Evolutionary conservation across 2,888 invertebrate genomes (phyloP).

Genomic region (Thereva unica): DNA sequence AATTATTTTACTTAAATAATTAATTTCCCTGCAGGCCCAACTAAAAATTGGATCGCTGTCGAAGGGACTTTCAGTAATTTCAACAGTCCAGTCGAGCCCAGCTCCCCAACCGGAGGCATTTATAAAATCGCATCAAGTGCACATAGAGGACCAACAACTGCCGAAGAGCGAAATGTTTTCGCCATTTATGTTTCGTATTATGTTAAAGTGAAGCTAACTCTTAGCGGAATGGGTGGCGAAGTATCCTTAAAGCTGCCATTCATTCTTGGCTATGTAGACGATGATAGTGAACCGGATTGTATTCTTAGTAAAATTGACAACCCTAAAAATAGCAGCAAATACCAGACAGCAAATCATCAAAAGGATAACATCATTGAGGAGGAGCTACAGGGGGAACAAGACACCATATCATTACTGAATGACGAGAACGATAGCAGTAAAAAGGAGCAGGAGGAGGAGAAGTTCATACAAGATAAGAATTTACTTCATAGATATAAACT

Average conservation of each 20-base stretch:
- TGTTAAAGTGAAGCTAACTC: slow-evolving; percentile 77
- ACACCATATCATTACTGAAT: slow-evolving; percentile 35
- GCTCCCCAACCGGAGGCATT: slow-evolving; percentile 41
- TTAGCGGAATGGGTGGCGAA: slow-evolving; percentile 77
- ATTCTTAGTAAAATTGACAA: slow-evolving; percentile 20
- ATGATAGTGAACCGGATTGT: slow-evolving; percentile 37
- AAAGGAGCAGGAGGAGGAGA: slow-evolving; percentile 34
- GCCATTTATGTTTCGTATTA: slow-evolving; percentile 87
- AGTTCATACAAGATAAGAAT: slow-evolving; percentile 36
- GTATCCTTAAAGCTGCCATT: slow-evolving; percentile 77
- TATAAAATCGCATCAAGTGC: slow-evolving; percentile 48
- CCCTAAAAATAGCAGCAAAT: slow-evolving; percentile 18
- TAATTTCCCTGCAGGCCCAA: slow-evolving; percentile 62
- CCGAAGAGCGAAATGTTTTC: slow-evolving; percentile 67
- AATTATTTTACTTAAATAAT: slow-evolving; percentile 5
- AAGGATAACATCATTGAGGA: slow-evolving; percentile 40
- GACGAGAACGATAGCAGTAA: slow-evolving; percentile 27
- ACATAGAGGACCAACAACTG: slow-evolving; percentile 46
- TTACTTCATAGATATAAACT: slow-evolving; percentile 40
- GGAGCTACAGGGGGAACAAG: slow-evolving; percentile 37
- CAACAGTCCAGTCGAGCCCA: slow-evolving; percentile 38
- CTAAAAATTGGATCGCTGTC: slow-evolving; percentile 84
- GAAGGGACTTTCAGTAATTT: slow-evolving; percentile 66
- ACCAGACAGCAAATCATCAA: slow-evolving; percentile 15
- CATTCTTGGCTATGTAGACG: slow-evolving; percentile 66